Conservation (phyloP, 1,140 invertebrate genomes). For the Anoplophora glabripennis region DNA sequence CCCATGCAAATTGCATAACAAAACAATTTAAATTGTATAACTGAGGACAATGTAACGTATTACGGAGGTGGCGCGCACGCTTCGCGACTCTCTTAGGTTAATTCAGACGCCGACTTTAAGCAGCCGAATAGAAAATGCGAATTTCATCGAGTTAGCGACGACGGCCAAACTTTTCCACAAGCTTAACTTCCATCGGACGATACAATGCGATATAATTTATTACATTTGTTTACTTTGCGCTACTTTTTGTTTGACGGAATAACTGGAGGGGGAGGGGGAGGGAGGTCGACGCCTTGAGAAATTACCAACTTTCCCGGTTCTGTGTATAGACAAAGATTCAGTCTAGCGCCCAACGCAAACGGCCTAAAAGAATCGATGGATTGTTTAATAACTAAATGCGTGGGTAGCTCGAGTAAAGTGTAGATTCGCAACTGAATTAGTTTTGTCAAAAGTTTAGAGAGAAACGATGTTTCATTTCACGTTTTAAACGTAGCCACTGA, state of each 20-base stretch:
- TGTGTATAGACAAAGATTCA: too few species aligned
- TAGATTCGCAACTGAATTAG: too few species aligned
- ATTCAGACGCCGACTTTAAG: slow-evolving; percentile 33
- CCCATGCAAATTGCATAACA: slow-evolving; percentile 23
- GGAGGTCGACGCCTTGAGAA: too few species aligned
- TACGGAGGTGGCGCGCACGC: slow-evolving; percentile 22
- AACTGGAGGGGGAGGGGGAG: neutral
- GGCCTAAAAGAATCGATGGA: too few species aligned
- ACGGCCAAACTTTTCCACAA: slow-evolving; percentile 27
- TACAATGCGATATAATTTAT: slow-evolving; percentile 26
- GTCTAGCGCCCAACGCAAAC: too few species aligned
- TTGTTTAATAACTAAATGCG: too few species aligned
- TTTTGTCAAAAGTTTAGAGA: too few species aligned
- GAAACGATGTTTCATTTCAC: too few species aligned
- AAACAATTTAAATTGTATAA: slow-evolving; percentile 29
- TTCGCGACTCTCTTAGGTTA: slow-evolving; percentile 25
- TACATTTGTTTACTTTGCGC: slow-evolving; percentile 23
- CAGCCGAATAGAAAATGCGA: slow-evolving; percentile 30
- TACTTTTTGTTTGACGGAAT: slow-evolving; percentile 17
- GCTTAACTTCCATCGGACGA: slow-evolving; percentile 27
- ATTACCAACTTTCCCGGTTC: too few species aligned
- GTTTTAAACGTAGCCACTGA: too few species aligned
- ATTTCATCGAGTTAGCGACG: slow-evolving; percentile 31
- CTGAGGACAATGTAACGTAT: slow-evolving; percentile 27
- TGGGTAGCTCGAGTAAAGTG: too few species aligned